Evolutionary conservation across 2,113 vertebrate species (phyloP), one percentile per base, ranked within the genome.

Genomic region (Saimiri boliviensis): DNA sequence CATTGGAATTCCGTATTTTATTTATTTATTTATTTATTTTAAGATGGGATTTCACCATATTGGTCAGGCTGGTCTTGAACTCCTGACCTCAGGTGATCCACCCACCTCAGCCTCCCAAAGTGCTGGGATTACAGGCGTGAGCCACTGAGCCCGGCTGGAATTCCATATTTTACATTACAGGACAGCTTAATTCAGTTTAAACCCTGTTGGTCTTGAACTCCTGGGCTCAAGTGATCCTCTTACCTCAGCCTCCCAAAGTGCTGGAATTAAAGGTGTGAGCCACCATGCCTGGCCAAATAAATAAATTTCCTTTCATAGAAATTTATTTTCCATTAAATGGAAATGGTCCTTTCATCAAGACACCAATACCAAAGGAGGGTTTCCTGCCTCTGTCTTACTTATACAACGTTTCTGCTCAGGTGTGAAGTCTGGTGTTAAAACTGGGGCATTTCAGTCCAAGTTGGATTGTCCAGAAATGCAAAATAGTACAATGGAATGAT

Each of bases 401-500:
- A 66, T 54, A 76, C 27, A 71, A 54, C 56, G 32, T 84, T 86
- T 84, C 54, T 76, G 14, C 56, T 86, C 82, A 81, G n/a, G 7
- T 70, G 8, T 70, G 19, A 88, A 85, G 32, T 79, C 45, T 85
- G 25, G 54, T 54, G 47, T 71, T 97, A 73, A 94, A 91, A 80
- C 54, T 82, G 42, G 30, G 19, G 5, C 76, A 71, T 60, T 95
- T 91, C 77, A 27, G 49, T 76, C 49, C 66, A 82, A 68, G 52
- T 40, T 80, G 27, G 19, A 7, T 49, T 94, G 21, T 84, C 81
- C 17, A 71, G 66, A 95, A 86, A 82, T 85, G 63, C 42, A 73
- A 63, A 95, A 17, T 83, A 90, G 42, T 40, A 76, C 23, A 14
- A 49, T 79, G 42, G 56, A 94, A 82, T 47, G 74, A 89, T 47